phyloP scores from a whole-genome alignment of 2,888 invertebrate genomes.

The Nemurella pictetii region DNA sequence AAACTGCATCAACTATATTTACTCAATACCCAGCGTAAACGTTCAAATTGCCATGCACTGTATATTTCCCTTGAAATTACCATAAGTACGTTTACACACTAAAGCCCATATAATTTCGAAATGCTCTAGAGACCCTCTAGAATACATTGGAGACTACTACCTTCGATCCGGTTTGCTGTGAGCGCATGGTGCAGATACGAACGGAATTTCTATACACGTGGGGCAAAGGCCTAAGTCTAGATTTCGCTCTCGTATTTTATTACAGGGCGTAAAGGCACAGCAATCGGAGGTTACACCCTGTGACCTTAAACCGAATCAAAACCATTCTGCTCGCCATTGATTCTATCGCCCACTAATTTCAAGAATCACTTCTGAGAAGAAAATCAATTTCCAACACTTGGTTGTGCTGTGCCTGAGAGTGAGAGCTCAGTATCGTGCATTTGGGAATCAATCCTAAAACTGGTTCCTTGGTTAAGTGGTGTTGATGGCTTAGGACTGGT shows the following conservation, averaged over 20 bases:
- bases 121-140: not conserved
- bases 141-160: not conserved
- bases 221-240: not conserved
- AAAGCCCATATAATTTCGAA: not conserved
- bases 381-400: no score
- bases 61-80: not conserved
- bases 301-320: not conserved
- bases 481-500: no score
- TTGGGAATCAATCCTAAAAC: no score
- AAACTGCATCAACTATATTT: not conserved
- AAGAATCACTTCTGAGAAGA: not conserved
- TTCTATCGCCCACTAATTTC: not conserved
- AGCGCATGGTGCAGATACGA: not conserved
- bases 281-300: not conserved
- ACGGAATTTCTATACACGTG: not conserved
- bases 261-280: not conserved
- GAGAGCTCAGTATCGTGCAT: no score
- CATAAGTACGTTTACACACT: not conserved
- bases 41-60: not conserved
- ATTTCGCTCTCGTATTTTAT: constrained; percentile 2
- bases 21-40: not conserved
- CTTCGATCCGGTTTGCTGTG: not conserved
- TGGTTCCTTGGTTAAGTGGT: no score
- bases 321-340: not conserved
- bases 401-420: no score